Base-by-base conservation (phyloP, 2,797 vertebrate species). In the Typhlichthys eigenmanni region DNA sequence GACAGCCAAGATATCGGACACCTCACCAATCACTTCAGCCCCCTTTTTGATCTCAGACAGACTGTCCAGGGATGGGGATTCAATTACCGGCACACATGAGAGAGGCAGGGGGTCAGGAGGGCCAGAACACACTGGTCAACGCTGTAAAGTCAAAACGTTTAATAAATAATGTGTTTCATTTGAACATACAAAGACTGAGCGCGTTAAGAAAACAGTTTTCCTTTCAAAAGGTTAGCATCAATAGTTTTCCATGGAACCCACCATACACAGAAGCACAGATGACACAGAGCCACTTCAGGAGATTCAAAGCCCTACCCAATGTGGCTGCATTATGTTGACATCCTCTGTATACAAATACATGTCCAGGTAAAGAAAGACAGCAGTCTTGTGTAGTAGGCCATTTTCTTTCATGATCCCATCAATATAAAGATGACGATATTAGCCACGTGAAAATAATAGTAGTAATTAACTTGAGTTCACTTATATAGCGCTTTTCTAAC, bases 311-410 rank as follows among this genome's bases (percentile, higher is more conserved):
- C 19, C 14, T 19, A 11, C 10, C 17, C 43, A 62, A 60, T 49
- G 49, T 50, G 34, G 48, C 56, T 47, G 19, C 16, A 7, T 38
- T 43, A 53, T 56, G 66, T 70, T 66, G 9, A 52, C 45, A 11
- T 17, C 47, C 47, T 13, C 34, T 43, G 66, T 14, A 71, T 57
- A 66, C 70, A 64, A 49, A 16, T 13, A 9, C n/a, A 13, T 29
- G 38, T 5, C 14, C 16, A 14, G 43, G 60, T 64, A 73, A 71
- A 78, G 19, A 82, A 71, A 63, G 64, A 60, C 74, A 74, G 57
- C 62, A 69, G 71, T 9, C 63, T 67, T 75, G 54, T 71, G 46
- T 46, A 60, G 63, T 51, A 47, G 47, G n/a, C 34, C 51, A 38
- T 46, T 4, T 38, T 19, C 12, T 32, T n/a, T 16, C 2, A 19